These are phyloP conservation scores for Gyrodactylus bullatarudis DNA, from an alignment of 1,140 invertebrate genomes.

Conservation along the genomic window DNA sequence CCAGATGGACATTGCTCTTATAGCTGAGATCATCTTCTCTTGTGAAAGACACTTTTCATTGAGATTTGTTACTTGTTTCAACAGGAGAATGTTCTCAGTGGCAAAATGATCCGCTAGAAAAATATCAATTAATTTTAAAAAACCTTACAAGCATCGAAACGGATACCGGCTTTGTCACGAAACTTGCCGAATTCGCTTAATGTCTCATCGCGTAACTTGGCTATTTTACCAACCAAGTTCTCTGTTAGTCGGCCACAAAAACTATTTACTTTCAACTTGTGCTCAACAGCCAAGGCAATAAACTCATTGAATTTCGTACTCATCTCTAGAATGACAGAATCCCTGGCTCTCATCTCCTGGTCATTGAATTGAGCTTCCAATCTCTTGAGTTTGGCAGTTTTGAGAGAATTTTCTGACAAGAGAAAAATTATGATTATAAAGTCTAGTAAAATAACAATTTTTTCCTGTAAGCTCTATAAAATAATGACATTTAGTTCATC, in stretches of 20 bases:
- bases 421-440: neutral
- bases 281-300: neutral
- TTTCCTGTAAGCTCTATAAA: too few species aligned
- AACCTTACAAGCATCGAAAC: neutral
- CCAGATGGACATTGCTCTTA: neutral
- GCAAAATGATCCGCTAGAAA: neutral
- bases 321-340: neutral
- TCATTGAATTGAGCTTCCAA: neutral
- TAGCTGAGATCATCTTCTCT: neutral
- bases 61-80: neutral
- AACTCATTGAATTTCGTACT: neutral
- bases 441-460: too few species aligned
- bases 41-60: neutral
- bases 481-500: too few species aligned
- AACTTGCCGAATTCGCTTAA: neutral
- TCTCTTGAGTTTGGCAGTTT: neutral
- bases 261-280: neutral
- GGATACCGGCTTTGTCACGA: neutral
- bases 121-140: neutral
- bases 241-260: neutral
- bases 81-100: neutral
- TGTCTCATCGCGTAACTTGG: neutral
- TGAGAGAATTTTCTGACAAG: neutral
- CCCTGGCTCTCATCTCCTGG: neutral
- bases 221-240: neutral